Evolutionary conservation across 2,113 vertebrate genomes (phyloP), one percentile per base, ranked within the genome.

Genomic region (Kryptolebias marmoratus): DNA sequence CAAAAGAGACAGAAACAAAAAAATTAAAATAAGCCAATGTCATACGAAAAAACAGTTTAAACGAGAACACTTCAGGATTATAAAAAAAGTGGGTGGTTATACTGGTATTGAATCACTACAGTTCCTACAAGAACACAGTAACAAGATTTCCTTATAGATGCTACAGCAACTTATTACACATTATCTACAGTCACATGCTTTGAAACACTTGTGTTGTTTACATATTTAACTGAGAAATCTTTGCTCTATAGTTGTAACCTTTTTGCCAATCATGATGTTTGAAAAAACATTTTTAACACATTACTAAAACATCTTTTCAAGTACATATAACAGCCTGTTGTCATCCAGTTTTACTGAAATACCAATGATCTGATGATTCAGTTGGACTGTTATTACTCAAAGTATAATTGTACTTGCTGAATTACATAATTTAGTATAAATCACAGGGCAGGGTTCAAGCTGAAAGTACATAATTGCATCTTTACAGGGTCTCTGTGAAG

Each of bases 161-260:
- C 59, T 68, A 80, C 69, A 63, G 49, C 48, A 16, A 59, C 67
- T 63, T 63, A 55, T 58, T 67, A 87, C 55, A 85, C 42, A 47
- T 9, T 7, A 65, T 73, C 30, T 58, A 79, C 58, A 73, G 22
- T 65, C 47, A 69, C 75, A 77, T 77, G 64, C 56, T 47, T 48
- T 62, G 49, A 70, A 83, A 71, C 61, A 64, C 28, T 42, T 62
- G 6, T 57, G 30, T 16, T 49, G 56, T 72, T 67, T 16, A 67
- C 50, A 84, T 65, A 62, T 0, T 16, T 31, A 53, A 65, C n/a
- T 64, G 18, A 53, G 5, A 50, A 49, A 66, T 60, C 12, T 52
- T 48, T 22, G 56, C 52, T 65, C 47, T 45, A n/a, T 54, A 48
- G 48, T 52, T 2, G 27, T 16, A 64, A 39, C 50, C 9, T 66